A percentile compares a stretch with the other conserved stretches of the same genome.
These are phyloP conservation scores for Rhagophthalmus giganteus DNA, from an alignment of 2,888 invertebrate species.

Conservation along the genomic window DNA sequence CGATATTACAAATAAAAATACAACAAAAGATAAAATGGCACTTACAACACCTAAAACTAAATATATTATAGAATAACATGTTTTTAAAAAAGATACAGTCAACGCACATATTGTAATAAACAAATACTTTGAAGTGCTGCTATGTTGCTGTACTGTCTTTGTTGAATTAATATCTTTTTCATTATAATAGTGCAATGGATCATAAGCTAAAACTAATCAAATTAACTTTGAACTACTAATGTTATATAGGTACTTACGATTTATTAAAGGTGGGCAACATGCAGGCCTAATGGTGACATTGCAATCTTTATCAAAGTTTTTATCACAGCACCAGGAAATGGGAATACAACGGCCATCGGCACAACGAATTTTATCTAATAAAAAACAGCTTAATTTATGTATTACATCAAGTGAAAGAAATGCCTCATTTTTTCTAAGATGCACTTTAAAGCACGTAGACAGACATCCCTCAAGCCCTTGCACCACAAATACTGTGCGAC, in stretches of 20 bases:
- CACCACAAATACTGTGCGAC: too few species aligned
- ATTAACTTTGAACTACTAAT: background rate
- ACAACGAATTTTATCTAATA: slow-evolving; percentile 54
- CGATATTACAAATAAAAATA: slow-evolving; percentile 49
- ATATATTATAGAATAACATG: slow-evolving; percentile 5
- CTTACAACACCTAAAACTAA: slow-evolving; percentile 46
- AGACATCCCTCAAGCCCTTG: too few species aligned
- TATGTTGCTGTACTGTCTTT: too few species aligned
- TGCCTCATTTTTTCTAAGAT: too few species aligned
- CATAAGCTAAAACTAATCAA: slow-evolving; percentile 10
- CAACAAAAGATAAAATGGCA: slow-evolving; percentile 49
- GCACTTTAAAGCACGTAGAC: too few species aligned
- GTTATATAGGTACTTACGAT: slow-evolving; percentile 44
- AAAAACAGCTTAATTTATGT: slow-evolving; percentile 5
- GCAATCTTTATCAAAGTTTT: slow-evolving; percentile 55
- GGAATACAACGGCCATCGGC: slow-evolving; percentile 60
- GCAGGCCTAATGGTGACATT: slow-evolving; percentile 53
- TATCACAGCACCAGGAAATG: slow-evolving; percentile 59
- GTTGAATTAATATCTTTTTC: too few species aligned
- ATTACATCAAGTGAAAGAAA: background rate
- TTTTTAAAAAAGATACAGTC: background rate
- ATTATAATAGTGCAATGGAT: slow-evolving; percentile 6
- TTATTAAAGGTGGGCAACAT: slow-evolving; percentile 54
- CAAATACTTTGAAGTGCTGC: slow-evolving; percentile 28
- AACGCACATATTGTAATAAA: slow-evolving; percentile 53